Evolutionary conservation across 2,113 vertebrate species (phyloP), one percentile per base, ranked within the genome.

Genomic region (Scytalopus superciliaris): DNA sequence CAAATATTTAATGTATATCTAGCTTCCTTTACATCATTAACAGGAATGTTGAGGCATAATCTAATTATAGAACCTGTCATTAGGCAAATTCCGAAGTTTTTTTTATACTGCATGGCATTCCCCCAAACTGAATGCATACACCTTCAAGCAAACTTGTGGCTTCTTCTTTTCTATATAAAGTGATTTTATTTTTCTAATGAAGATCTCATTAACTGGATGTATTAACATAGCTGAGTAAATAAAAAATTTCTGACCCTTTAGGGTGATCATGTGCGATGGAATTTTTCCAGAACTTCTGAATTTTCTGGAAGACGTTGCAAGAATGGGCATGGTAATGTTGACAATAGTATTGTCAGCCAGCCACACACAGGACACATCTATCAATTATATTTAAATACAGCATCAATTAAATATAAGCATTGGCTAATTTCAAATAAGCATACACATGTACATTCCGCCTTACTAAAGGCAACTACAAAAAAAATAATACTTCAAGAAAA

Each of bases 1-100:
- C 66, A 87, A 82, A 68, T 44, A 1, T 92, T 94, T 87, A 86
- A 80, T 84, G 35, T 24, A 62, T 53, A 89, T 83, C 35, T 89
- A 69, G 30, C 76, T 83, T 95, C 77, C 76, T 90, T 87, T 90
- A 31, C 57, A 95, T 76, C 69, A 89, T 90, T 94, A 94, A 50
- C 33, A 89, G 47, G 70, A 96, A 86, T 63, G 7, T 22, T 84
- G 52, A 87, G 11, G 35, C 10, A 56, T 76, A 84, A 90, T 75
- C 64, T 90, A 87, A 63, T 92, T 92, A 92, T 68, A 89, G 42
- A 80, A 84, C 37, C 19, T 77, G 55, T 81, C 59, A 90, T 81
- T 93, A 93, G 49, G 31, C 2, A 10, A 94, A 92, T 94, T 84
- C 73, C 53, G 77, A 78, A 59, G 4, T 8, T 42, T 59, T 91